Conservation (phyloP, 2,113 vertebrate species). For the Sander vitreus region DNA sequence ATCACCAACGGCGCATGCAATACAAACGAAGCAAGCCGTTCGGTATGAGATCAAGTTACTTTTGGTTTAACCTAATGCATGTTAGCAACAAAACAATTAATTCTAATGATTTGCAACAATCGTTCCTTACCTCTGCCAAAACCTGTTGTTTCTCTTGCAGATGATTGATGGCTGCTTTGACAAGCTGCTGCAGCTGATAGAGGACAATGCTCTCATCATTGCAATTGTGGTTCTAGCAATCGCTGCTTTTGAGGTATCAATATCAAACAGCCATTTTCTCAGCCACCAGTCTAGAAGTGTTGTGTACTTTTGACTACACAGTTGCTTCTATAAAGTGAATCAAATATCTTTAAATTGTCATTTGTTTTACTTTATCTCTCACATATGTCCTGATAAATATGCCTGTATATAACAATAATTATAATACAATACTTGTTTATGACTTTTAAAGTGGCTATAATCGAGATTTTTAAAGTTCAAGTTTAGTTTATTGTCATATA, state of each 20-base stretch:
- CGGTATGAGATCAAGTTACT: slow-evolving; percentile 47
- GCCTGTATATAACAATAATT: neutral
- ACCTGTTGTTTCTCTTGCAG: slow-evolving; percentile 48
- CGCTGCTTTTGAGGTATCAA: slow-evolving; percentile 81
- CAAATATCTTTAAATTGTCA: neutral
- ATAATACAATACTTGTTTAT: neutral
- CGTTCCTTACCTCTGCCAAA: neutral
- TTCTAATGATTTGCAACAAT: neutral
- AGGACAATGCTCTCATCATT: slow-evolving; percentile 73
- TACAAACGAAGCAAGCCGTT: accelerated
- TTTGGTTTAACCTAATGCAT: neutral
- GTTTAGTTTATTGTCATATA: no score
- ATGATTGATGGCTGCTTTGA: slow-evolving; percentile 64
- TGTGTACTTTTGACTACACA: neutral
- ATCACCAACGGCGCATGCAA: accelerated
- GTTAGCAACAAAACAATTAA: neutral
- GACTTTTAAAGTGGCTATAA: neutral
- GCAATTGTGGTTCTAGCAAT: slow-evolving; percentile 79
- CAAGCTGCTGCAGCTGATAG: slow-evolving; percentile 67
- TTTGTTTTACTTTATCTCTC: neutral
- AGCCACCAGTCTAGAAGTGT: neutral
- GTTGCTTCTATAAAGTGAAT: neutral
- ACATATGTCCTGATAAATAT: neutral
- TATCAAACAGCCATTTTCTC: neutral
- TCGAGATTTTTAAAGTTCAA: neutral